Base-by-base conservation (phyloP, 1,140 invertebrate species). In the Pseudomyrmex gracilis region DNA sequence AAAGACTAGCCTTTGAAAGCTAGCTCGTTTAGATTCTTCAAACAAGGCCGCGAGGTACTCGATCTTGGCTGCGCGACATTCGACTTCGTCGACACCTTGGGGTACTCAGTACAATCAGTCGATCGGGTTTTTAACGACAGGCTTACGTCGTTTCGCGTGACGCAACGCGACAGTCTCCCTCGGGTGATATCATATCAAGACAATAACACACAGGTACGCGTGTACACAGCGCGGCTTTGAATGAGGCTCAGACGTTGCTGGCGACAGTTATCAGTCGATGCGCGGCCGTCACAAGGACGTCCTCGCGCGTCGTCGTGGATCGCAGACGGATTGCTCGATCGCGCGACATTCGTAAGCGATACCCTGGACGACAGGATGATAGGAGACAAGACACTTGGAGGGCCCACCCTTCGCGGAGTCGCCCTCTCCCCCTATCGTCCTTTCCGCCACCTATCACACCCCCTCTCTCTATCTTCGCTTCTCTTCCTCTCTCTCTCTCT, bases 271-370 rank as follows among this genome's bases (percentile, higher is more conserved):
- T 2, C 22, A 45, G 53, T 49, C 43, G 76, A 70, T 34, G 67
- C 87, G 82, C 80, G 74, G 61, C 76, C 89, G 86, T 82, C 85
- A 83, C 74, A 66, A 66, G 85, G 67, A 78, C 70, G 84, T 86
- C 55, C 47, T 63, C 76, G 66, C 66, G 73, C 57, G 57, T 87
- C 85, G 87, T 86, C 76, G 73, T 80, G 82, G 85, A 89, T 89
- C 85, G 87, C 70, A 86, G 85, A 85, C 90, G 89, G 89, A 91
- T 91, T 90, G 87, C 85, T 91, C 89, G 90, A 91, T 91, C 90
- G 90, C 90, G 90, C 90, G 90, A 91, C 90, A 92, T 92, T 92
- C 91, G 91, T 91, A 92, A 92, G 88, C 91, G 90, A 92, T 92
- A 92, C 89, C 88, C 87, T 88, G 90, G 89, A 91, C 90, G 91